These are phyloP conservation scores for Drosophila prolongata DNA, from an alignment of 2,888 invertebrate species.

Conservation along the genomic window DNA sequence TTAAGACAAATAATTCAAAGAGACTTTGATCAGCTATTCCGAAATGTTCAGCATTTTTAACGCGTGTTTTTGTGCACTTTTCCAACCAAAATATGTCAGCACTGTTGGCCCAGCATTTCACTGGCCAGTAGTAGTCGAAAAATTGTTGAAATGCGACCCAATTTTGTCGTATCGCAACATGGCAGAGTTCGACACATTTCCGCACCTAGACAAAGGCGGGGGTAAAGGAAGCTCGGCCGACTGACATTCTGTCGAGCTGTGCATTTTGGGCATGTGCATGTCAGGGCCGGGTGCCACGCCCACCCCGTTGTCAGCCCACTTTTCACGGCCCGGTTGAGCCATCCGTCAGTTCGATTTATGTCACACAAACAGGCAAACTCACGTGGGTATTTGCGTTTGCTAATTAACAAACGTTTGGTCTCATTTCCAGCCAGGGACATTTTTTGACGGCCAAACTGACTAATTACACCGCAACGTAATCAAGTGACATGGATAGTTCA, in stretches of 20 bases:
- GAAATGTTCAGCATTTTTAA: neutral
- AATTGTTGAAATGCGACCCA: slow-evolving; percentile 53
- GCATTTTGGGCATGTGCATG: slow-evolving; percentile 44
- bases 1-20: no score
- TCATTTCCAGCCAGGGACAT: slow-evolving; percentile 33
- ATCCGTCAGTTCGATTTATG: slow-evolving; percentile 48
- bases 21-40: neutral
- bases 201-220: slow-evolving; percentile 30
- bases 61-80: neutral
- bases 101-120: slow-evolving; percentile 4
- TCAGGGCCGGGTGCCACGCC: neutral
- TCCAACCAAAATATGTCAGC: slow-evolving; percentile 3
- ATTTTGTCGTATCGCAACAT: slow-evolving; percentile 51
- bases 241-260: slow-evolving; percentile 42
- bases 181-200: slow-evolving; percentile 52
- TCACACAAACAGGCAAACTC: slow-evolving; percentile 22
- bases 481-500: slow-evolving; percentile 44
- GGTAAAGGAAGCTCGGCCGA: neutral
- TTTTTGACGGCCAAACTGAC: slow-evolving; percentile 42
- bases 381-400: slow-evolving; percentile 36
- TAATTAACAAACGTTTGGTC: slow-evolving; percentile 50
- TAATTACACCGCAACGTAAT: slow-evolving; percentile 50
- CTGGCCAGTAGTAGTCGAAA: slow-evolving; percentile 24
- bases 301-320: slow-evolving; percentile 2
- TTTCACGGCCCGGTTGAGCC: slow-evolving; percentile 19